Evolutionary conservation across 2,113 vertebrate genomes (phyloP), one percentile per base, ranked within the genome.

Genomic region (Sinocyclocheilus grahami): DNA sequence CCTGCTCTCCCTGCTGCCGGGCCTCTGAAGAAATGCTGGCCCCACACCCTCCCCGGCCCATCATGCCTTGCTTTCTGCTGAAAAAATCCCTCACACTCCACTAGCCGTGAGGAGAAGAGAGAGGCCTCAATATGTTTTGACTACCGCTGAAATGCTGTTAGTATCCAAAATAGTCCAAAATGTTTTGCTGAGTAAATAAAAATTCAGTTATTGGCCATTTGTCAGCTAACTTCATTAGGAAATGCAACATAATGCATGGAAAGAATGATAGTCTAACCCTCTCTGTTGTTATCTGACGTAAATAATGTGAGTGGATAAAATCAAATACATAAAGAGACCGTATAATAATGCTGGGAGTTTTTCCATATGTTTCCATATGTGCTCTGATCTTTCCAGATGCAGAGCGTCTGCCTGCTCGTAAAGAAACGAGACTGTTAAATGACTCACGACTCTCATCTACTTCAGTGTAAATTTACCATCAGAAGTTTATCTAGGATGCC

Each of bases 21-120:
- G 78, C 84, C 81, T 79, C 78, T 60, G 42, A 86, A 88, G 79
- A 82, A 86, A 63, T 86, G 20, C 58, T 84, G 75, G 77, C 88
- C 90, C 82, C 87, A 42, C 27, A 76, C 55, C 58, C 62, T 62
- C 85, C 84, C 24, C 53, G 62, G 11, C 46, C 48, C 16, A 72
- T 77, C 67, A 69, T n/a, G 48, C 86, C 76, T 71, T 74, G 18
- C 60, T 62, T 75, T 78, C 75, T 18, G 48, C 48, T 18, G n/a
- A 55, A 78, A 33, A 77, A 88, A 55, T 53, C 77, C 78, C 77
- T 81, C 55, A 86, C 63, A 62, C 78, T 72, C 76, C 74, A 65
- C 46, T 67, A 55, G 62, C 27, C 63, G 76, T 85, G 65, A 79
- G 37, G 53, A 55, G 27, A 78, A 60, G 48, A 78, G 33, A 72